Conservation (phyloP, 2,888 invertebrate species). For the Platypus cylindrus region DNA sequence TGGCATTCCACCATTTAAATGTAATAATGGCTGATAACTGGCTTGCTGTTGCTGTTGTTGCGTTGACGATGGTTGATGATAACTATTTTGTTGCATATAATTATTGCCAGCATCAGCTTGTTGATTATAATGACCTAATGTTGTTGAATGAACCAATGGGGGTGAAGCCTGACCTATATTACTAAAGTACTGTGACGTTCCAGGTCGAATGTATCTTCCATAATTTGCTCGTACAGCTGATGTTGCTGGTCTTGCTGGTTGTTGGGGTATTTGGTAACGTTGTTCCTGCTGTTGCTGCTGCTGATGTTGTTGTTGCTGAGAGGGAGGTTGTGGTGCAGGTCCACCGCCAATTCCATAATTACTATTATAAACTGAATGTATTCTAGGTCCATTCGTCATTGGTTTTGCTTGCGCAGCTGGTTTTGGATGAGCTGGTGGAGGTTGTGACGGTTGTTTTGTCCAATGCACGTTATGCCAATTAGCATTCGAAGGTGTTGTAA, state of each 20-base stretch:
- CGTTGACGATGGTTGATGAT: slow-evolving; percentile 29
- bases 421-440: slow-evolving; percentile 36
- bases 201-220: slow-evolving; percentile 28
- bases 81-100: slow-evolving; percentile 34
- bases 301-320: slow-evolving; percentile 25
- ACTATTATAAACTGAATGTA: slow-evolving; percentile 25
- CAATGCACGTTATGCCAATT: slow-evolving; percentile 52
- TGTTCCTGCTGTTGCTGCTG: slow-evolving; percentile 25
- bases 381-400: slow-evolving; percentile 25
- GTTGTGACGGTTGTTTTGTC: slow-evolving; percentile 65
- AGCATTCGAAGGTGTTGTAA: slow-evolving; percentile 41
- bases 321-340: slow-evolving; percentile 26
- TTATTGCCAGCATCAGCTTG: slow-evolving; percentile 23
- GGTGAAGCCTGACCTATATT: slow-evolving; percentile 35
- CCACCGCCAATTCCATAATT: slow-evolving; percentile 25
- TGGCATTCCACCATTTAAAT: slow-evolving; percentile 32
- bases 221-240: slow-evolving; percentile 29
- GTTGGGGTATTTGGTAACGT: slow-evolving; percentile 26
- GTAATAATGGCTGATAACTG: slow-evolving; percentile 40
- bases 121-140: slow-evolving; percentile 24
- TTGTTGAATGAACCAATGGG: slow-evolving; percentile 40
- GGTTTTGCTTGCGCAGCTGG: slow-evolving; percentile 32
- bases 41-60: no score
- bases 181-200: slow-evolving; percentile 23
- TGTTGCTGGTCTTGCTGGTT: slow-evolving; percentile 25